Base-by-base conservation (phyloP, 2,113 vertebrate species). In the Recurvirostra avosetta region DNA sequence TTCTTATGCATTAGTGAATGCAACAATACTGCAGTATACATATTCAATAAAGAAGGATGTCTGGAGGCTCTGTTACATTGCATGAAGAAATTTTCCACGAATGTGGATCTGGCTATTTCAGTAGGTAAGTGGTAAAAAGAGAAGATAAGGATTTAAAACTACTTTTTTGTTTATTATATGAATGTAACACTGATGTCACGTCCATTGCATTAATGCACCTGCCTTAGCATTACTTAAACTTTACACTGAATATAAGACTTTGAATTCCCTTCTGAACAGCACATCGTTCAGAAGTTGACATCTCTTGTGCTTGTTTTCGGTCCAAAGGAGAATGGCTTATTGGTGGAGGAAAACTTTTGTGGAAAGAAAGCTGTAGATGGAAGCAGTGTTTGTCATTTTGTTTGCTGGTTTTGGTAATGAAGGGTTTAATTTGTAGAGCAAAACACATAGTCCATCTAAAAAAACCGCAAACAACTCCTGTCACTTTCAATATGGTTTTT, bases 11-110 rank as follows among this genome's bases (percentile, higher is more conserved):
- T 87, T 96, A 99, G 99, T 97, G 99, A 99, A 97, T 99, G 98
- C 98, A 99, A 98, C 97, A 98, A 93, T 97, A 99, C 98, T 29
- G 99, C 99, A 3, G 96, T 99, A 17, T 97, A 97, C 34, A 89
- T 99, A 94, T 99, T 99, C 98, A 99, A 99, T 97, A 99, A 98
- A 96, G 98, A 98, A 50, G 98, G 98, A 41, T 99, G 99, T 76
- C 96, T 99, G 96, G 98, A 99, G 76, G 79, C 98, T 96, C 96
- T 99, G 11, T 95, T 99, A 84, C 98, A 97, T 87, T 99, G 97
- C 98, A 96, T 99, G 94, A 99, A 98, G 96, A 98, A 97, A 89
- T 99, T 99, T 96, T 82, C 97, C 40, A 97, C 98, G 25, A 99
- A 99, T 40, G 90, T 99, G 67, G 98, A 99, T 89, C 97, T 99